phyloP scores from a whole-genome alignment of 2,113 vertebrate genomes.

The Varanus komodoensis region DNA sequence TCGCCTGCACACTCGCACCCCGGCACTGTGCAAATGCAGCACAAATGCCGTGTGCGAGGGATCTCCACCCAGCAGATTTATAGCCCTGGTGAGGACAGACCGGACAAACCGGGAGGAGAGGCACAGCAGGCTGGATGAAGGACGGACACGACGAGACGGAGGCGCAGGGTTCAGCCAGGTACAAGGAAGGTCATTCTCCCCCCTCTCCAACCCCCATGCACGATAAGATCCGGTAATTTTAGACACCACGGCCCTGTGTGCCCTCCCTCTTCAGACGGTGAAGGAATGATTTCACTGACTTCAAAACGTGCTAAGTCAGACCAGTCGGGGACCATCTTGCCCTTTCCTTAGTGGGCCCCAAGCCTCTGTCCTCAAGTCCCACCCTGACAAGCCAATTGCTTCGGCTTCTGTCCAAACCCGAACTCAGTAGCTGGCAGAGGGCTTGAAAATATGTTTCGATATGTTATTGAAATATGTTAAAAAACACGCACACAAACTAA shows the following conservation, averaged over 20 bases:
- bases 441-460: not conserved
- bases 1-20: not conserved
- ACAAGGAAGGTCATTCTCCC: slow-evolving; percentile 67
- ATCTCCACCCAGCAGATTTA: not conserved
- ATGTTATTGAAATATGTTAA: too few relatives aligned
- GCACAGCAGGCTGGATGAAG: too few relatives aligned
- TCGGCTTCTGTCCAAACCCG: slow-evolving; percentile 69
- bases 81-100: not conserved
- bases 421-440: not conserved
- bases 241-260: slow-evolving; percentile 54
- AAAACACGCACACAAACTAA: too few relatives aligned
- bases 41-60: not conserved
- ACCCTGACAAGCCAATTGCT: slow-evolving; percentile 19
- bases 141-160: too few relatives aligned
- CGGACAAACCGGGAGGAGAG: not conserved
- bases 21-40: not conserved
- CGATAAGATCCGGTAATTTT: slow-evolving; percentile 4
- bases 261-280: too few relatives aligned
- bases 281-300: too few relatives aligned
- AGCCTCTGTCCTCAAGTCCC: too few relatives aligned
- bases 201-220: slow-evolving; percentile 44
- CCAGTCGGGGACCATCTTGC: too few relatives aligned
- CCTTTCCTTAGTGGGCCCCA: too few relatives aligned
- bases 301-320: too few relatives aligned
- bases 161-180: not conserved